These are phyloP conservation scores for Morone saxatilis DNA, from an alignment of 2,113 vertebrate species.

Conservation along the genomic window DNA sequence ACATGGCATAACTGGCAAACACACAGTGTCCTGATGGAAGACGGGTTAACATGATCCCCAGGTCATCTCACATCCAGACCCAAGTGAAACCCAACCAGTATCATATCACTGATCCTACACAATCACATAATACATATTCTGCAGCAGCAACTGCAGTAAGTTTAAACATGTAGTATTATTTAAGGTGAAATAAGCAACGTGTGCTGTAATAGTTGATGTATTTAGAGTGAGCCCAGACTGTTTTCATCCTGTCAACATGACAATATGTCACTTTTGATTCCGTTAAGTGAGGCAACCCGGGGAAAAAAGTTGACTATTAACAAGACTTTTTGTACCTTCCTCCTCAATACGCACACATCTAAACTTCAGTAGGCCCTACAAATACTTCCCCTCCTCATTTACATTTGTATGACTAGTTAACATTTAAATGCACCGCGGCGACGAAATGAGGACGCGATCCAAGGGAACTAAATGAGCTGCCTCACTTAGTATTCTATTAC, in stretches of 20 bases:
- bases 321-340: slow-evolving; percentile 82
- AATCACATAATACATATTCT: too few species aligned
- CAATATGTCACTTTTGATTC: slow-evolving; percentile 62
- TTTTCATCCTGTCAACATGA: slow-evolving; percentile 45
- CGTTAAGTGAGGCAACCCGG: slow-evolving; percentile 51
- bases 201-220: neutral
- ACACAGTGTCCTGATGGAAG: slow-evolving; percentile 14
- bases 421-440: slow-evolving; percentile 86
- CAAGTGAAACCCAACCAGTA: neutral
- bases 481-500: slow-evolving; percentile 82
- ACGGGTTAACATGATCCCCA: neutral
- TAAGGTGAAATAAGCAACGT: neutral
- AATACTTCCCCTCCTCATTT: slow-evolving; percentile 85
- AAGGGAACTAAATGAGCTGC: slow-evolving; percentile 80
- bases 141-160: neutral
- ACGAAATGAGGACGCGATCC: slow-evolving; percentile 80
- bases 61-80: neutral
- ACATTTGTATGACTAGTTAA: slow-evolving; percentile 87
- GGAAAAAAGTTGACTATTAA: slow-evolving; percentile 81
- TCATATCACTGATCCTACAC: neutral
- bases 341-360: slow-evolving; percentile 77
- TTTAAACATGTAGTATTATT: neutral
- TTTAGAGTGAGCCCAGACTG: neutral
- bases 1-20: slow-evolving; percentile 46
- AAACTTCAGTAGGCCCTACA: slow-evolving; percentile 74